Percentiles rank a stretch among this genome's conserved stretches.
phyloP scores from a whole-genome alignment of 2,888 invertebrate genomes.

The Onchidella celtica region DNA sequence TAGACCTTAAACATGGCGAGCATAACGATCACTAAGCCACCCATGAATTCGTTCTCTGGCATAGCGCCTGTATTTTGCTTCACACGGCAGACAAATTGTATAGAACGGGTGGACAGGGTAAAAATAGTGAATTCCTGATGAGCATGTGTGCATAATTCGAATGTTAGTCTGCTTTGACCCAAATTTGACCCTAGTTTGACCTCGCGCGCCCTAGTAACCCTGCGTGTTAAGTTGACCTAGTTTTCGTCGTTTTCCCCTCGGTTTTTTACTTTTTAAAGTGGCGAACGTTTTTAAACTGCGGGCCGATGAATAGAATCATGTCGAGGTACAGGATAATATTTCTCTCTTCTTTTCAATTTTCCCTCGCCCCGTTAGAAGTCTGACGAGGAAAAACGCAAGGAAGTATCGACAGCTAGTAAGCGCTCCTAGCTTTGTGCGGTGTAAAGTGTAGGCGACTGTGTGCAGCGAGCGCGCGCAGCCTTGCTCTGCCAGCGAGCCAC shows the following conservation, averaged over 20 bases:
- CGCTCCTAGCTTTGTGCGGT: slow-evolving; percentile 28
- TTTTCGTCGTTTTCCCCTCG: background rate
- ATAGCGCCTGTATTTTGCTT: too few relatives aligned
- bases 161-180: slow-evolving; percentile 27
- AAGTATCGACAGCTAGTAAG: background rate
- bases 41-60: too few relatives aligned
- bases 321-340: background rate
- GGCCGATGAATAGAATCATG: background rate
- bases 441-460: background rate
- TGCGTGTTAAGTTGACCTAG: slow-evolving; percentile 47
- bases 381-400: background rate
- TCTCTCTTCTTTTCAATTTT: background rate
- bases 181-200: slow-evolving; percentile 48
- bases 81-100: too few relatives aligned
- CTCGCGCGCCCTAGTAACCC: slow-evolving; percentile 49
- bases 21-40: too few relatives aligned
- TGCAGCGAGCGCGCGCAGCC: slow-evolving; percentile 38
- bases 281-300: background rate
- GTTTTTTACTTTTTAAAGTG: background rate
- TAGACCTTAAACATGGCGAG: too few relatives aligned
- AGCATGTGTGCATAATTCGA: background rate
- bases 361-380: too few relatives aligned
- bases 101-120: too few relatives aligned
- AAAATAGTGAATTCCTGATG: background rate
- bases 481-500: slow-evolving; percentile 48